These are phyloP conservation scores for Mnemiopsis leidyi DNA, from an alignment of 37 sponge, comb jelly and placozoan species.

Conservation along the genomic window DNA sequence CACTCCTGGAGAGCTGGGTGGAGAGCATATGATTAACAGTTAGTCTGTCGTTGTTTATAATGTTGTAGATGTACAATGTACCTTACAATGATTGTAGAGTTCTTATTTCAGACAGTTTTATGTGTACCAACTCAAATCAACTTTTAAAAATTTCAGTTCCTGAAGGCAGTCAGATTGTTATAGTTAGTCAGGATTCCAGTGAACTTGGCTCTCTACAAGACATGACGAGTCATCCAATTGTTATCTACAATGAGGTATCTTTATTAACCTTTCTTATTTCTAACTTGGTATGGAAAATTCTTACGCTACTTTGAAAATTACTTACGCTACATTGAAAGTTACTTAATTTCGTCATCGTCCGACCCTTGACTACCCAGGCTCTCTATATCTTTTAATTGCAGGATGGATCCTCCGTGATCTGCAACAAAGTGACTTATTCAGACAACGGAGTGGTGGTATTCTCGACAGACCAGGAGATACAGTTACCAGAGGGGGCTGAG, in stretches of 20 bases:
- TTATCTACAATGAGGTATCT: slow-evolving; percentile 64
- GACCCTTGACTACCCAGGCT: no score
- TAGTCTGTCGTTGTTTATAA: no score
- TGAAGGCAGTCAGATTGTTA: slow-evolving; percentile 56
- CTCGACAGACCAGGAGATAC: slow-evolving; percentile 63
- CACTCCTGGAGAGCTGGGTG: slow-evolving; percentile 12
- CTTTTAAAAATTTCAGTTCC: slow-evolving; percentile 42
- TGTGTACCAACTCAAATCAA: neutral
- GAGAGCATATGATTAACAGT: slow-evolving; percentile 65
- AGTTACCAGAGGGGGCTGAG: slow-evolving; percentile 56
- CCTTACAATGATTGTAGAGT: no score
- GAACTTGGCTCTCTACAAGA: slow-evolving; percentile 57
- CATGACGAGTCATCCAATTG: slow-evolving; percentile 54
- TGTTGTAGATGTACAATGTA: no score
- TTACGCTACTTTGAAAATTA: no score
- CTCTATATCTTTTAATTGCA: no score
- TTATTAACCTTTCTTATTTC: neutral
- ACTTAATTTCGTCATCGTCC: no score
- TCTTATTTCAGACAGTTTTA: neutral
- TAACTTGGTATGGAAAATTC: no score
- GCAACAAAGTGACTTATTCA: slow-evolving; percentile 62
- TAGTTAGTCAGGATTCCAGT: slow-evolving; percentile 62
- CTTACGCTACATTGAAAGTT: no score
- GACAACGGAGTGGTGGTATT: slow-evolving; percentile 65
- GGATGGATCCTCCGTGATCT: slow-evolving; percentile 52